phyloP scores from a whole-genome alignment of 2,888 invertebrate species.

The Zootermopsis nevadensis region DNA sequence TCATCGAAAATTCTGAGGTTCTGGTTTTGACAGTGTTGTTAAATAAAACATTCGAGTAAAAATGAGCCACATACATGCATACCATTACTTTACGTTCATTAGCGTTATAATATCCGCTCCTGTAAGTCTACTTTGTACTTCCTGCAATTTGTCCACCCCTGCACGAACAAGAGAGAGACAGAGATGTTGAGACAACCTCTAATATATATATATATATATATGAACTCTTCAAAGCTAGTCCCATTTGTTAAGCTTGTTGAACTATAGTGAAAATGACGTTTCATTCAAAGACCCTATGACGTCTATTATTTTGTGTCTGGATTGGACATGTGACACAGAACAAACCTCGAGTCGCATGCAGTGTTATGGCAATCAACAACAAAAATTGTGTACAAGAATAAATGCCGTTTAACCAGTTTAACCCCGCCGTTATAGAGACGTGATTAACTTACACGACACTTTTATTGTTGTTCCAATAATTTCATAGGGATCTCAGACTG shows the following conservation, averaged over 20 bases:
- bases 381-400: not conserved
- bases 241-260: conserved; percentile 19
- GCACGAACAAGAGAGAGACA: not conserved
- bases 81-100: too few species aligned
- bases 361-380: not conserved
- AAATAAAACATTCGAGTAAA: too few species aligned
- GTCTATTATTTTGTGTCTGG: not conserved
- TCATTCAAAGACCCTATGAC: not conserved
- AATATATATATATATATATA: not conserved
- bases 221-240: not conserved
- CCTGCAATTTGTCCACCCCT: conserved; percentile 3
- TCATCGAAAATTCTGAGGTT: too few species aligned
- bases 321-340: not conserved
- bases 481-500: too few species aligned
- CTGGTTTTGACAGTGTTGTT: too few species aligned
- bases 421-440: not conserved
- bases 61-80: too few species aligned
- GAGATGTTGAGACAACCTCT: not conserved
- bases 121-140: not conserved
- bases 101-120: too few species aligned
- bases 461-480: too few species aligned
- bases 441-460: not conserved
- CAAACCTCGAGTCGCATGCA: not conserved
- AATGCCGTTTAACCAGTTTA: not conserved
- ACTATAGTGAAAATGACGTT: conserved; percentile 11